Evolutionary conservation across 2,797 vertebrate genomes (phyloP).

Genomic region (Petrocephalus sullivani): DNA sequence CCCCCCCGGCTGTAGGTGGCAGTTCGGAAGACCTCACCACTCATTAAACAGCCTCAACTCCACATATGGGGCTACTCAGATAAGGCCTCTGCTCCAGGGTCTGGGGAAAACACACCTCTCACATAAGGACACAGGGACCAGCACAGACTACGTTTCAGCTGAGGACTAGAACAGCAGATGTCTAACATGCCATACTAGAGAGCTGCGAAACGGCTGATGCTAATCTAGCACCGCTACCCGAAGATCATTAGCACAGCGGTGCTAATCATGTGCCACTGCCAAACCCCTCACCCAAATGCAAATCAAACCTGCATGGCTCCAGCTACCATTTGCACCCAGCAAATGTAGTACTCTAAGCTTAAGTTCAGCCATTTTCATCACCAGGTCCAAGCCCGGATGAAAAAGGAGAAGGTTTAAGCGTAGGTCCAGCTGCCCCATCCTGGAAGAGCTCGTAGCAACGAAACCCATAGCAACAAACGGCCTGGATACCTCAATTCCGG

Average conservation of each 20-base stretch:
- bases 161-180: not conserved
- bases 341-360: not conserved
- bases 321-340: not conserved
- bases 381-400: not conserved
- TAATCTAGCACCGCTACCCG: not conserved
- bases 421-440: not conserved
- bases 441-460: not conserved
- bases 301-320: not conserved
- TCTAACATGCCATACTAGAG: not conserved
- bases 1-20: not conserved
- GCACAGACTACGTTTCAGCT: not conserved
- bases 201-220: not conserved
- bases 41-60: not conserved
- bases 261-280: not conserved
- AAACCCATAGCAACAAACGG: not conserved
- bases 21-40: not conserved
- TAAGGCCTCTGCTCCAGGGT: not conserved
- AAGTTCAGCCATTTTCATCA: not conserved
- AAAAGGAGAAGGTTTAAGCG: not conserved
- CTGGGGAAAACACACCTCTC: not conserved
- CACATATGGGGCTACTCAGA: not conserved
- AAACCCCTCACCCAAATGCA: not conserved
- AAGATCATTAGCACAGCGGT: not conserved
- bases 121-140: not conserved
- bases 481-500: not conserved